A percentile compares a stretch with the other conserved stretches of the same genome.
phyloP scores from a whole-genome alignment of 2,797 vertebrate species.

The Sebastes trivittatus region DNA sequence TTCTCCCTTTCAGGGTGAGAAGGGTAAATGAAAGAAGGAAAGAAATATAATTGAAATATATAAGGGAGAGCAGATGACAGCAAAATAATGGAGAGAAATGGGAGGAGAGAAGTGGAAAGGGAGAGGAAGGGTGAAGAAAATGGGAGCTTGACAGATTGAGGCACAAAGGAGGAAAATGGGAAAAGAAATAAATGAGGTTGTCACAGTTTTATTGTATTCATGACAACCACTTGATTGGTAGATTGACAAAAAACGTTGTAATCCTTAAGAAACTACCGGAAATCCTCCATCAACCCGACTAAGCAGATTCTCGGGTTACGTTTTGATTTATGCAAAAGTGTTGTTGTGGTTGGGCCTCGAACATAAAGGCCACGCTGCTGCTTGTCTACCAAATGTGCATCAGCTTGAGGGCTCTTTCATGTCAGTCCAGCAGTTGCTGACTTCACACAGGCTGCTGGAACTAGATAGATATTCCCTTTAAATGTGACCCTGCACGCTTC shows the following conservation, averaged over 20 bases:
- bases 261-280: neutral
- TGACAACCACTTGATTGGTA: neutral
- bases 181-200: constrained; percentile 13
- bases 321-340: neutral
- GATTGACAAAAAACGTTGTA: neutral
- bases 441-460: neutral
- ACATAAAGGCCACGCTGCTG: neutral
- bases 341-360: neutral
- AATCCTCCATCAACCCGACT: neutral
- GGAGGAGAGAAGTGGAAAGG: neutral
- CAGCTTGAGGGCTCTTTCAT: neutral
- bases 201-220: constrained; percentile 7
- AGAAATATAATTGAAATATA: constrained; percentile 4
- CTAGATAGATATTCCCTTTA: neutral
- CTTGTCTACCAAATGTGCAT: neutral
- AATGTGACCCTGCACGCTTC: neutral
- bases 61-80: neutral
- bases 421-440: neutral
- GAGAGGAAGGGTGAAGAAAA: neutral
- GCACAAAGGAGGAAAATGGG: neutral
- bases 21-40: neutral
- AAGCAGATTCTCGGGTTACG: neutral
- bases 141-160: constrained; percentile 4
- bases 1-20: neutral
- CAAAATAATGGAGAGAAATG: neutral